Evolutionary conservation across 2,113 vertebrate genomes (phyloP).

Genomic region (Gnathonemus longibarbis): DNA sequence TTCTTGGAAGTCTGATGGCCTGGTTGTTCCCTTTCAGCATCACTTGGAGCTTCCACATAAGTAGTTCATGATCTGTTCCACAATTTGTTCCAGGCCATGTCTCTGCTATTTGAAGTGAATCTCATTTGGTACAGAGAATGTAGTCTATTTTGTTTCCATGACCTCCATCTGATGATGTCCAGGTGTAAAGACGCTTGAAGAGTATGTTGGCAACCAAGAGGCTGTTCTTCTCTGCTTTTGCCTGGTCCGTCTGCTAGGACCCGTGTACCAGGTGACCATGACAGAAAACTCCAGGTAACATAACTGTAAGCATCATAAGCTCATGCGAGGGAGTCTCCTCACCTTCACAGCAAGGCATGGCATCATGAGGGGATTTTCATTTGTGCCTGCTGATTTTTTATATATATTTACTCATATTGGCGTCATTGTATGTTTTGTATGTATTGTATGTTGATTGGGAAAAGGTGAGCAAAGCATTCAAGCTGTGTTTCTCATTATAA

Average conservation of each 20-base stretch:
- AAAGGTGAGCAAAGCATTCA: neutral
- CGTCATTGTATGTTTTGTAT: neutral
- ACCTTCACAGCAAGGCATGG: neutral
- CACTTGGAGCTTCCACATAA: neutral
- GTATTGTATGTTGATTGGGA: neutral
- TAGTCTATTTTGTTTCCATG: neutral
- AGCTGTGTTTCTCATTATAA: neutral
- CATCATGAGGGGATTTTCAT: neutral
- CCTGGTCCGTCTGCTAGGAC: neutral
- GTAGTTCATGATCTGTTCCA: conserved; percentile 4
- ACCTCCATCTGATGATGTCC: neutral
- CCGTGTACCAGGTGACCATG: neutral
- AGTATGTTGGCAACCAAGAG: neutral
- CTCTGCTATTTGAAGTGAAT: neutral
- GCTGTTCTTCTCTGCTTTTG: neutral
- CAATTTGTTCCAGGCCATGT: neutral
- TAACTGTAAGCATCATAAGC: neutral
- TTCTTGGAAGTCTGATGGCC: neutral
- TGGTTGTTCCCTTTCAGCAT: neutral
- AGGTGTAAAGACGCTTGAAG: neutral
- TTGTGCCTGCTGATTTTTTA: neutral
- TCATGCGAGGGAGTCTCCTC: neutral
- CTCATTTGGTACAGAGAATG: neutral
- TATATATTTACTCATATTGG: neutral
- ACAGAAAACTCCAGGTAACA: neutral